Evolutionary conservation across 2,888 invertebrate genomes (phyloP), one percentile per base, ranked within the genome.

Genomic region (Epiperipatus broadwayi): DNA sequence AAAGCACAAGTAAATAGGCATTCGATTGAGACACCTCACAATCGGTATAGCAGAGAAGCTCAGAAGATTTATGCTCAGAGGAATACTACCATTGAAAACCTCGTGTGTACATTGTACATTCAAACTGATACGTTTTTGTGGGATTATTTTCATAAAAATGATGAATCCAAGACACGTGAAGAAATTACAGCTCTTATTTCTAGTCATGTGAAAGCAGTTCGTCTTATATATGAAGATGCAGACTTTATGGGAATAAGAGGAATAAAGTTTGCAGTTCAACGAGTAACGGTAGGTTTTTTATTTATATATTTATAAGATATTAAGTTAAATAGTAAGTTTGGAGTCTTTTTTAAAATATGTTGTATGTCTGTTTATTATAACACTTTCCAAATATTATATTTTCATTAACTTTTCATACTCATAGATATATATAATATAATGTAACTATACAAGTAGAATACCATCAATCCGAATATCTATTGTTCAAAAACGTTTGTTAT

Each of bases 101-200:
- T 81, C 61, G 83, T 89, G 41, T 95, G 93, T 61, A 84, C 87
- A 40, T 71, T 95, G 47, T 93, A 79, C 61, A 84, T 97, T 61
- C 91, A 95, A 65, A 93, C 97, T 16, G 97, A 97, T 67, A 93
- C 95, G 48, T 73, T 89, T 49, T 79, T 97, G 58, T 97, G 93
- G 87, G 72, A 78, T 54, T 85, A 91, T 58, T 83, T 95, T 52
- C 70, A 78, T 50, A 78, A 65, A 40, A 49, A 49, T n/a, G 54
- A 57, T 37, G 53, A 54, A 33, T 78, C 78, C 61, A 87, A 91
- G 63, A 91, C 91, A 2, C 70, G 83, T 43, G 93, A 97, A 59
- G 95, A 97, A 66, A 95, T 97, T 53, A 70, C 91, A 45, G 87
- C 91, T 1, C 68, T 97, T 51, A 93, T 97, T 61, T 87, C 91